Conservation (phyloP, 2,888 invertebrate genomes). For the Nebria salina region DNA sequence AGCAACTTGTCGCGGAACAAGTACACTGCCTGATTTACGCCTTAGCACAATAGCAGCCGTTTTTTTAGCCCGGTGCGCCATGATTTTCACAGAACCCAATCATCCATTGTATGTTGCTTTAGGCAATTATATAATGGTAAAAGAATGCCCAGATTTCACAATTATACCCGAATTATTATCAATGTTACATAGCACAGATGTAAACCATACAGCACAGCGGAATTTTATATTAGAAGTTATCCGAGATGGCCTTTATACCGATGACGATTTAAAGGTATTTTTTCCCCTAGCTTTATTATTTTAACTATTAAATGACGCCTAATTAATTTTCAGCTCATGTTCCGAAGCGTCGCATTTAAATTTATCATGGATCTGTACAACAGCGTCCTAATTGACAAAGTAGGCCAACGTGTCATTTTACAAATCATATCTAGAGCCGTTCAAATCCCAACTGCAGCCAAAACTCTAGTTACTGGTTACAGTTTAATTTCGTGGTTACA, state of each 20-base stretch:
- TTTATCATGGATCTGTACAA: constrained; percentile 78
- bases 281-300: background rate
- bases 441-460: constrained; percentile 71
- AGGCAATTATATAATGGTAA: constrained; percentile 79
- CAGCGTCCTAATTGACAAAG: constrained; percentile 70
- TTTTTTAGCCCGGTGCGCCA: constrained; percentile 76
- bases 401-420: constrained; percentile 73
- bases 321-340: constrained; percentile 30
- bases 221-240: constrained; percentile 83
- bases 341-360: constrained; percentile 70
- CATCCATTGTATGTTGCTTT: constrained; percentile 81
- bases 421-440: constrained; percentile 71
- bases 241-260: constrained; percentile 78
- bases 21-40: constrained; percentile 56
- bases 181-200: constrained; percentile 82
- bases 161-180: constrained; percentile 89
- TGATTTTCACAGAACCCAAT: constrained; percentile 78
- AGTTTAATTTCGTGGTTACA: constrained; percentile 78
- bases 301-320: background rate
- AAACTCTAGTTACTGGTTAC: constrained; percentile 73
- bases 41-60: constrained; percentile 66
- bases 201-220: constrained; percentile 74
- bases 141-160: constrained; percentile 78
- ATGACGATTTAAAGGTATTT: constrained; percentile 75
- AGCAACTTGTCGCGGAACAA: constrained; percentile 72